Conservation (phyloP, 2,888 invertebrate genomes). For the Trichogramma evanescens region DNA sequence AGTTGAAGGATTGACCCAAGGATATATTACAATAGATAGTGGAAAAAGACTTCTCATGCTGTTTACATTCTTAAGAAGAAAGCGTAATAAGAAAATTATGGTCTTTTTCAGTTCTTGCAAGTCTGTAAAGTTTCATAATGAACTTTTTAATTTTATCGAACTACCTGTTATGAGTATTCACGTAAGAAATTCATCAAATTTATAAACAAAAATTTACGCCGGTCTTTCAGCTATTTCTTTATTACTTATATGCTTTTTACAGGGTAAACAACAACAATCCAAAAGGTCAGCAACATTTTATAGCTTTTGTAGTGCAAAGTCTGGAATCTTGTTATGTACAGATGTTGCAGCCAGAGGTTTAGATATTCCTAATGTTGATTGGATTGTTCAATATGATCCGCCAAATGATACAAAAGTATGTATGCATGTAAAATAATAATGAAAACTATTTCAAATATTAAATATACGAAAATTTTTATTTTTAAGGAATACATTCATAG, state of each 20-base stretch:
- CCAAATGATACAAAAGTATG: constrained; percentile 94
- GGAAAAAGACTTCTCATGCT: constrained; percentile 90
- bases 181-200: constrained; percentile 49
- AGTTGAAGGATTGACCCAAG: constrained; percentile 75
- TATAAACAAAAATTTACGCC: background rate
- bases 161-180: constrained; percentile 93
- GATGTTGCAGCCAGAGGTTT: constrained; percentile 95
- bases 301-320: constrained; percentile 92
- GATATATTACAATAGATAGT: constrained; percentile 46
- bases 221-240: background rate
- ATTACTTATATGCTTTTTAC: constrained; percentile 31
- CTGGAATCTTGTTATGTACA: constrained; percentile 90
- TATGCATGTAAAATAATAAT: no score
- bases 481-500: constrained; percentile 92
- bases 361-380: constrained; percentile 96
- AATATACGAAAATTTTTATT: constrained; percentile 4
- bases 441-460: no score
- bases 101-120: constrained; percentile 97
- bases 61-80: constrained; percentile 95
- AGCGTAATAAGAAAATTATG: constrained; percentile 90
- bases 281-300: constrained; percentile 97
- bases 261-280: constrained; percentile 98
- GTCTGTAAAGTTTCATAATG: constrained; percentile 93
- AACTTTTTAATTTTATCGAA: constrained; percentile 95
- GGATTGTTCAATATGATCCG: constrained; percentile 99